Evolutionary conservation across 2,113 vertebrate species (phyloP).

Genomic region (Anolis carolinensis): DNA sequence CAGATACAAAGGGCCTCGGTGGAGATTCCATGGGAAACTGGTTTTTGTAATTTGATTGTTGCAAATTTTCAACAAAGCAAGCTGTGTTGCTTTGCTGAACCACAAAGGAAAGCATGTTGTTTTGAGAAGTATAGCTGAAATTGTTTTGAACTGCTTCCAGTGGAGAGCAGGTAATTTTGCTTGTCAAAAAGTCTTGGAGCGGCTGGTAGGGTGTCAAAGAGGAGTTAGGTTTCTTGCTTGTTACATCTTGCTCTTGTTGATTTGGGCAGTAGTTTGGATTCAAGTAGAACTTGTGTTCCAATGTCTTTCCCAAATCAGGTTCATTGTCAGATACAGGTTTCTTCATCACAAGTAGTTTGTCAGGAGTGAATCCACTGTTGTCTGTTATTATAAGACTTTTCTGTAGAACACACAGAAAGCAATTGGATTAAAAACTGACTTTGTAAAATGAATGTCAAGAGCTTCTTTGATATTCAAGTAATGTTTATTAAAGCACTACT

Average conservation of each 20-base stretch:
- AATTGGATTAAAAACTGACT: not conserved
- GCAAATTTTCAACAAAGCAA: not conserved
- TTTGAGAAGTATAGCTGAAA: constrained; percentile 67
- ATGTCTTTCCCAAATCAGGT: not conserved
- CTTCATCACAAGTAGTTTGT: constrained; percentile 60
- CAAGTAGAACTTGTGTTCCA: not conserved
- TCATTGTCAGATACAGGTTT: constrained; percentile 1
- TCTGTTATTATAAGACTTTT: constrained; percentile 55
- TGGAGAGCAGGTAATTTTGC: constrained; percentile 19
- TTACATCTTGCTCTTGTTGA: not conserved
- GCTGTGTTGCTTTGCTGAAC: constrained; percentile 18
- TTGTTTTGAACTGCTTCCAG: constrained; percentile 7
- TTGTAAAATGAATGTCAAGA: not conserved
- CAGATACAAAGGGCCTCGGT: not conserved
- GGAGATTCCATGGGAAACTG: constrained; percentile 20
- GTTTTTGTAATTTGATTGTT: constrained; percentile 36
- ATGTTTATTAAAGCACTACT: no score
- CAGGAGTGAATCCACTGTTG: constrained; percentile 60
- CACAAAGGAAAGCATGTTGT: constrained; percentile 18
- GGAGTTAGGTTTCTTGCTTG: not conserved
- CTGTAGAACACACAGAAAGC: constrained; percentile 49
- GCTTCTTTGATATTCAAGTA: not conserved
- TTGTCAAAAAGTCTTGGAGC: constrained; percentile 47
- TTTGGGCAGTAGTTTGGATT: not conserved
- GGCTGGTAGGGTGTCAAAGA: constrained; percentile 31